Base-by-base conservation (phyloP, 2,113 vertebrate species). In the Hiodon tergisus region DNA sequence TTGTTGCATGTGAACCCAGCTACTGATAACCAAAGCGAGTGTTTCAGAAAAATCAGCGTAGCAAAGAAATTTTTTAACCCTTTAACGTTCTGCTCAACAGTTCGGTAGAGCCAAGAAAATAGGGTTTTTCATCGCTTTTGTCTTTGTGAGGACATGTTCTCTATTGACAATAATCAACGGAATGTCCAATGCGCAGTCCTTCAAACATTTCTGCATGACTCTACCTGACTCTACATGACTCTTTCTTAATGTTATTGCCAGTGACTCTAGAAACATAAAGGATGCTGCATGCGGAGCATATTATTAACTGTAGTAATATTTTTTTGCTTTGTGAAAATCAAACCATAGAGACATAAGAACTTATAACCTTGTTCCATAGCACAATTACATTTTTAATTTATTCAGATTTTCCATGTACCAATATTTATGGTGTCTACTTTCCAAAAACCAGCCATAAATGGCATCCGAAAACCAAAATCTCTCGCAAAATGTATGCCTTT, bases 381-480 rank as follows among this genome's bases (percentile, higher is more conserved):
- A 72, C 16, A 55, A n/a, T 72, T 48, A 72, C 58, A 53, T 54
- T 63, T 63, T 63, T 4, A 9, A 90, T 93, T 69, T 88, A 92
- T 91, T 74, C 87, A 86, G 89, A 81, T 81, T 86, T 72, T 88
- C 87, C 88, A 89, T 91, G 88, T 89, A 90, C 90, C 89, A 89
- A 92, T 91, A 86, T 91, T 92, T 91, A 91, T 88, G 78, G 90
- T 87, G 85, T 90, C 89, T 89, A 87, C 90, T 86, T 84, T 86
- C 86, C 78, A 80, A 10, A 6, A 78, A 91, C 86, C 87, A 82
- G 89, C 90, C 85, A 87, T 90, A 90, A 91, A 91, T 91, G 91
- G 91, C 90, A 81, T 88, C 88, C 85, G 85, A 85, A 85, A 83
- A 84, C 84, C 78, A 80, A 87, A 91, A 63, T 76, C 83, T 89